Base-by-base conservation (phyloP, 1,140 invertebrate species). In the Drosophila lacertosa region DNA sequence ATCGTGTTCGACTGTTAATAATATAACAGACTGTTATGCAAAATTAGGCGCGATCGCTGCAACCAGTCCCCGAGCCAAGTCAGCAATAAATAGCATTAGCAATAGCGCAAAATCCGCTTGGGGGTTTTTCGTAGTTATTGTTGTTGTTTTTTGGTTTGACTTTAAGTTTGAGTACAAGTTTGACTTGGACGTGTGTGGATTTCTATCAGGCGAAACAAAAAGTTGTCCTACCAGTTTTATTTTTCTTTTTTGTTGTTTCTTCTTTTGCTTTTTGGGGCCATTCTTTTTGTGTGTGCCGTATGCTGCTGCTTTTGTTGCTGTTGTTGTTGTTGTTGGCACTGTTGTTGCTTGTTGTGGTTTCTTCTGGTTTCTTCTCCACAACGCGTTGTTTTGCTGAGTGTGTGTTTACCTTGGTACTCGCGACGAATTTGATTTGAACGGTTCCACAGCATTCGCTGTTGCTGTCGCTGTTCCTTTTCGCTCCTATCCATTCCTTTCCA, bases 181-280 rank as follows among this genome's bases (percentile, higher is more conserved):
- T 64, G 71, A 68, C 57, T 71, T 67, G 53, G 37, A 66, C 60
- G 47, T 70, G 66, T 71, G 45, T 77, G 65, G 70, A 74, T 77
- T 71, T 74, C 66, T 74, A 78, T 71, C 74, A 79, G 72, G 69
- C 73, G 69, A 79, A 67, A 79, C 68, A 75, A 79, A 75, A 79
- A 79, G 76, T 79, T 79, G 76, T 79, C 69, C 67, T 75, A 75
- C 76, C 73, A 76, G 73, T 79, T 79, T 78, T 77, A 55, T 67
- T 39, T 71, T 39, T 55, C 6, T 45, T 18, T 64, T 55, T 60
- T 73, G 47, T 59, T 72, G 63, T 71, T 78, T 59, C 40, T 70
- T 75, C 48, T 72, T 60, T 54, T 67, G 60, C 60, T 72, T 68
- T 74, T 74, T 69, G 64, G 71, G 70, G 74, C 60, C 48, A 58